Evolutionary conservation across 2,797 vertebrate species (phyloP).

Genomic region (Clangula hyemalis): DNA sequence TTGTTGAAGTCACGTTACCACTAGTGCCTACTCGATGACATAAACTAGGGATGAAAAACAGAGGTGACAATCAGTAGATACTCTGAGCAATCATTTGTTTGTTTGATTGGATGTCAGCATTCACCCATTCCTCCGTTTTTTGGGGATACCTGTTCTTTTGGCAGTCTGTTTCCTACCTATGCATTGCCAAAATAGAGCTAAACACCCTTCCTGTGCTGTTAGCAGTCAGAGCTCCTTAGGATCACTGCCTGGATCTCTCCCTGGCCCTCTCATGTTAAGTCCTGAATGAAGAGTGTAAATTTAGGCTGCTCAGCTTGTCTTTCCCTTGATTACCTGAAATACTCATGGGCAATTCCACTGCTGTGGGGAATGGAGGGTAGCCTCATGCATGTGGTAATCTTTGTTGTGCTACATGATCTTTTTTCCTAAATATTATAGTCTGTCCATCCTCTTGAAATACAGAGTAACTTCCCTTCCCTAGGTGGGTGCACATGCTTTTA

Average conservation of each 20-base stretch:
- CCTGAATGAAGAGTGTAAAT: not conserved
- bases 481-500: not conserved
- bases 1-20: not conserved
- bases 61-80: not conserved
- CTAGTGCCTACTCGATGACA: not conserved
- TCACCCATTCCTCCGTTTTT: not conserved
- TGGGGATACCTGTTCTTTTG: not conserved
- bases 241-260: not conserved
- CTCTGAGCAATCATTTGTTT: not conserved
- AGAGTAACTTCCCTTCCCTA: conserved; percentile 14
- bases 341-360: not conserved
- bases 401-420: not conserved
- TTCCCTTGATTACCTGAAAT: not conserved
- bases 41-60: not conserved
- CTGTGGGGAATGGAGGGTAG: not conserved
- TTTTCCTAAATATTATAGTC: not conserved
- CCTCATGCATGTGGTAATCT: not conserved
- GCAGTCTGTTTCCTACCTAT: no score
- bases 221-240: not conserved
- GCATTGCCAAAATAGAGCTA: not conserved
- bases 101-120: not conserved
- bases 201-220: not conserved
- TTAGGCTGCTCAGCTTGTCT: not conserved
- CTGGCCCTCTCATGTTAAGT: not conserved
- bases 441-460: not conserved